A percentile compares a stretch with the other conserved stretches of the same genome.
phyloP scores from a whole-genome alignment of 2,113 vertebrate genomes.

The Sinocyclocheilus grahami region DNA sequence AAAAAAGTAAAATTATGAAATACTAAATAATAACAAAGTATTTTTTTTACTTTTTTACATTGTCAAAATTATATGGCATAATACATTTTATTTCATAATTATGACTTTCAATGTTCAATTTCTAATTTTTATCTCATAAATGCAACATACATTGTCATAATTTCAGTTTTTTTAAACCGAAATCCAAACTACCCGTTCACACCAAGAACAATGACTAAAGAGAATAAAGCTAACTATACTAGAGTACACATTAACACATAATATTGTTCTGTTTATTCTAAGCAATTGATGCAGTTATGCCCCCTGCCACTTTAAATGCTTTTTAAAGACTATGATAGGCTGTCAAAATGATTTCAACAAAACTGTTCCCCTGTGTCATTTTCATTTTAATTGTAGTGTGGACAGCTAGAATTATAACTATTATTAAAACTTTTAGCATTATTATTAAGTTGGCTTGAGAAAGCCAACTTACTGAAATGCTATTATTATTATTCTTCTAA shows the following conservation, averaged over 20 bases:
- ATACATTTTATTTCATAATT: neutral
- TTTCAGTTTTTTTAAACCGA: too few species aligned
- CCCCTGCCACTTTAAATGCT: neutral
- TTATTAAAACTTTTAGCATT: neutral
- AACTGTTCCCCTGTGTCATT: neutral
- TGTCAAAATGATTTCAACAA: neutral
- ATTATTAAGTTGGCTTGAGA: neutral
- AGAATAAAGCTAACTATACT: too few species aligned
- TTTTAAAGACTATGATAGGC: neutral
- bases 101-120: neutral
- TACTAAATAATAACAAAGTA: too few species aligned
- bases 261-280: neutral
- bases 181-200: too few species aligned
- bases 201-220: too few species aligned
- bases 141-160: too few species aligned
- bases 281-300: neutral
- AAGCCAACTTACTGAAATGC: too few species aligned
- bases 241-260: neutral
- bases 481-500: too few species aligned
- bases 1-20: neutral
- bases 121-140: too few species aligned
- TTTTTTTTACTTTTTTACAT: too few species aligned
- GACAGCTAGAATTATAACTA: neutral
- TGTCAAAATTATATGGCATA: neutral
- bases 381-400: too few species aligned